Percentiles rank a stretch among this genome's conserved stretches.
Evolutionary conservation across 1,140 invertebrate genomes (phyloP).

Genomic region (Fopius arisanus): DNA sequence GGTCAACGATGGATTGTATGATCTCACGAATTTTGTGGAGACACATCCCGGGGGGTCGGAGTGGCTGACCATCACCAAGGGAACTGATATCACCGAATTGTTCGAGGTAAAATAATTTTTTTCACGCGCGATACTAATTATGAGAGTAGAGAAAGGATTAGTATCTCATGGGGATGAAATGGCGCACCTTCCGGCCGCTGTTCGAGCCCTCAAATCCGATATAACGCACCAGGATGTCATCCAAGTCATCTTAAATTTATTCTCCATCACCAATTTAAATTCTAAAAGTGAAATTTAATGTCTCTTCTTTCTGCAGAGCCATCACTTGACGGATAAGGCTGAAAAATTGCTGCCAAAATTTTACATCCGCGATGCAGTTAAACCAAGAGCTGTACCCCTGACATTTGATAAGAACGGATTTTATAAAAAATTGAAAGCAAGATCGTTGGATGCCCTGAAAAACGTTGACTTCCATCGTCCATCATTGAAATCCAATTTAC

Average conservation of each 20-base stretch:
- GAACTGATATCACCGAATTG: conserved; percentile 79
- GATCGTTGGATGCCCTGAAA: conserved; percentile 66
- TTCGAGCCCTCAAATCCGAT: no score
- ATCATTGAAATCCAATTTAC: conserved; percentile 60
- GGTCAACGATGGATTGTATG: conserved; percentile 78
- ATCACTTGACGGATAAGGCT: conserved; percentile 68
- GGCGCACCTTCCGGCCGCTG: no score
- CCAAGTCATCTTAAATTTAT: no score
- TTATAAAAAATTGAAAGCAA: conserved; percentile 70
- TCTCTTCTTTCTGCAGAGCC: conserved; percentile 47
- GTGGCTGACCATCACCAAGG: conserved; percentile 77
- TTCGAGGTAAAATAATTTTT: conserved; percentile 67
- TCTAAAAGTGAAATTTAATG: neutral
- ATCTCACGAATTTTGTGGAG: conserved; percentile 73
- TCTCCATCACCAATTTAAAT: no score
- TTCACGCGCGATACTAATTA: neutral
- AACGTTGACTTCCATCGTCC: conserved; percentile 57
- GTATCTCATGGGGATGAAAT: no score
- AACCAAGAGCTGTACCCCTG: conserved; percentile 70
- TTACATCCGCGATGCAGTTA: conserved; percentile 67
- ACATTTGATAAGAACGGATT: conserved; percentile 77
- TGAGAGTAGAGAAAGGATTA: no score
- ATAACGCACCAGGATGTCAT: no score
- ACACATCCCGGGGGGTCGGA: conserved; percentile 82
- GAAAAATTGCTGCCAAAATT: conserved; percentile 69